phyloP scores from a whole-genome alignment of 2,113 vertebrate genomes.

The Dissostichus mawsoni region DNA sequence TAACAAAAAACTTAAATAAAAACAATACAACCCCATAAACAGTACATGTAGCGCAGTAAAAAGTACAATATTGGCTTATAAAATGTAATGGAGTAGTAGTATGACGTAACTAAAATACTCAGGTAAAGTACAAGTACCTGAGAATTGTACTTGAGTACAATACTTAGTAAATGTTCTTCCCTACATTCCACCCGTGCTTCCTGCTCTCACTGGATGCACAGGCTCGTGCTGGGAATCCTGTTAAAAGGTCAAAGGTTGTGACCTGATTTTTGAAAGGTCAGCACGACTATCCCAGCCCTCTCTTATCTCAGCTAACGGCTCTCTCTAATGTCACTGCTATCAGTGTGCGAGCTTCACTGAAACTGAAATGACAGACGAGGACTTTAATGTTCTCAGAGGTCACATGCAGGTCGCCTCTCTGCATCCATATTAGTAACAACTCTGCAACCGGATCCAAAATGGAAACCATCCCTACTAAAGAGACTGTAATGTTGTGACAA shows the following conservation, averaged over 20 bases:
- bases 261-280: slow-evolving; percentile 36
- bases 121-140: too few species aligned
- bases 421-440: background rate
- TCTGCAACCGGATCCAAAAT: background rate
- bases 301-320: slow-evolving; percentile 8
- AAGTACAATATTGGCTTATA: too few species aligned
- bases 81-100: too few species aligned
- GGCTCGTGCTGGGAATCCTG: slow-evolving; percentile 18
- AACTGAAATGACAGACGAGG: background rate
- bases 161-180: too few species aligned
- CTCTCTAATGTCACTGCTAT: slow-evolving; percentile 22
- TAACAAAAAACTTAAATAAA: too few species aligned
- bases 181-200: too few species aligned
- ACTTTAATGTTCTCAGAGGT: slow-evolving; percentile 6
- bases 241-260: slow-evolving; percentile 47
- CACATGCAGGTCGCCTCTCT: background rate
- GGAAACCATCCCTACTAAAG: background rate
- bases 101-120: too few species aligned
- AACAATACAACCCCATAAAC: too few species aligned
- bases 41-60: too few species aligned
- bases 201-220: background rate
- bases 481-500: background rate
- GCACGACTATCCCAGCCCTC: slow-evolving; percentile 2
- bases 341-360: slow-evolving; percentile 1
- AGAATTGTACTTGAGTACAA: too few species aligned